Conservation (phyloP, 2,797 vertebrate genomes). For the Neosilurus hyrtlii region DNA sequence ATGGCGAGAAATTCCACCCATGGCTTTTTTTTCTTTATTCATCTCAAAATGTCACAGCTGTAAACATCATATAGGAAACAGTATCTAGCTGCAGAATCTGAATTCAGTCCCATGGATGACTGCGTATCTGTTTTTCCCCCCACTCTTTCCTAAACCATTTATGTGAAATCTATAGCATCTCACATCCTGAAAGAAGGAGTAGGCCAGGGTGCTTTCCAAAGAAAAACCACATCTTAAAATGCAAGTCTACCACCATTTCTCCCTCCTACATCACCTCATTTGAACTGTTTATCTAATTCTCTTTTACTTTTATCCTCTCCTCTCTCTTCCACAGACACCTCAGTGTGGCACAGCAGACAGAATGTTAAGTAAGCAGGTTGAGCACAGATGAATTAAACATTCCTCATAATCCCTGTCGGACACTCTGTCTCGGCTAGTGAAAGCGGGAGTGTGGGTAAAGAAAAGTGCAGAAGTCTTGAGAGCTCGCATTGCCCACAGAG, state of each 20-base stretch:
- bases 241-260: constrained; percentile 27
- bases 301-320: constrained; percentile 29
- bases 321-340: constrained; percentile 40
- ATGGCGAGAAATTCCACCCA: constrained; percentile 46
- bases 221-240: constrained; percentile 49
- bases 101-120: constrained; percentile 30
- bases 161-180: constrained; percentile 44
- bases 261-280: constrained; percentile 36
- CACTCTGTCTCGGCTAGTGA: constrained; percentile 40
- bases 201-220: constrained; percentile 53
- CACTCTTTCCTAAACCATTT: constrained; percentile 21
- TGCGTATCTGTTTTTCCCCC: constrained; percentile 12
- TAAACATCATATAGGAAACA: constrained; percentile 28
- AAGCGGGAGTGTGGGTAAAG: constrained; percentile 23
- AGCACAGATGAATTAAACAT: constrained; percentile 54
- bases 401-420: constrained; percentile 46
- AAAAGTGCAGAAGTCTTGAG: constrained; percentile 27
- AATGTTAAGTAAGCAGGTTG: constrained; percentile 48
- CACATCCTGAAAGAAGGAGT: constrained; percentile 37
- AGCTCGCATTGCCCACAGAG: constrained; percentile 16
- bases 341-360: constrained; percentile 40
- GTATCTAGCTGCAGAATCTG: constrained; percentile 21
- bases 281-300: constrained; percentile 50
- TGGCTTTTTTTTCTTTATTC: constrained; percentile 29
- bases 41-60: constrained; percentile 48